A percentile compares a stretch with the other conserved stretches of the same genome.
These are phyloP conservation scores for Orthonychiurus folsomi DNA, from an alignment of 2,888 invertebrate species.

Conservation along the genomic window DNA sequence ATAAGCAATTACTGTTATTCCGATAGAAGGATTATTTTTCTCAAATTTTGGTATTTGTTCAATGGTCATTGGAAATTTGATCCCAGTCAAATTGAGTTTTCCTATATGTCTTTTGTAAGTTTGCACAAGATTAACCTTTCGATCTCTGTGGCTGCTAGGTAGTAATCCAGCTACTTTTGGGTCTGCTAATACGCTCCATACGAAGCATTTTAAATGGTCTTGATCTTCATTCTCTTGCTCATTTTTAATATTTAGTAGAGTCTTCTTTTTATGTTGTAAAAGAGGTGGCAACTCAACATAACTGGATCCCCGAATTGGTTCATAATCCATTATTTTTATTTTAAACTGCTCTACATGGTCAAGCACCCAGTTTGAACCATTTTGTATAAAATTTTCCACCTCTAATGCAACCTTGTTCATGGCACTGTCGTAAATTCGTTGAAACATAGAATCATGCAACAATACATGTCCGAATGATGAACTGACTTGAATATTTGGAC, in stretches of 20 bases:
- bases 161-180: conserved; percentile 9
- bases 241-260: conserved; percentile 9
- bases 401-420: not conserved
- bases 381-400: not conserved
- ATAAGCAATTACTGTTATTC: conserved; percentile 10
- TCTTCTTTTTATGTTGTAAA: not conserved
- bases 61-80: conserved; percentile 14
- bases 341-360: not conserved
- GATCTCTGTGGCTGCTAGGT: not conserved
- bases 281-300: not conserved
- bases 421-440: not conserved
- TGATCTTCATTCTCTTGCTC: not conserved
- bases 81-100: conserved; percentile 10
- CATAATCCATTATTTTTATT: not conserved
- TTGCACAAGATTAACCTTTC: not conserved
- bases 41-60: conserved; percentile 10
- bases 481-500: not conserved
- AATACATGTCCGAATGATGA: not conserved
- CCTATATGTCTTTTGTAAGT: not conserved
- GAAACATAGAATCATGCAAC: not conserved
- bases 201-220: conserved; percentile 5
- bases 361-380: conserved; percentile 1
- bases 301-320: not conserved
- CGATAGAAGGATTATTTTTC: conserved; percentile 7
- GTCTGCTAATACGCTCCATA: conserved; percentile 5